These are phyloP conservation scores for Limnothrissa miodon DNA, from an alignment of 2,113 vertebrate species.

Conservation along the genomic window DNA sequence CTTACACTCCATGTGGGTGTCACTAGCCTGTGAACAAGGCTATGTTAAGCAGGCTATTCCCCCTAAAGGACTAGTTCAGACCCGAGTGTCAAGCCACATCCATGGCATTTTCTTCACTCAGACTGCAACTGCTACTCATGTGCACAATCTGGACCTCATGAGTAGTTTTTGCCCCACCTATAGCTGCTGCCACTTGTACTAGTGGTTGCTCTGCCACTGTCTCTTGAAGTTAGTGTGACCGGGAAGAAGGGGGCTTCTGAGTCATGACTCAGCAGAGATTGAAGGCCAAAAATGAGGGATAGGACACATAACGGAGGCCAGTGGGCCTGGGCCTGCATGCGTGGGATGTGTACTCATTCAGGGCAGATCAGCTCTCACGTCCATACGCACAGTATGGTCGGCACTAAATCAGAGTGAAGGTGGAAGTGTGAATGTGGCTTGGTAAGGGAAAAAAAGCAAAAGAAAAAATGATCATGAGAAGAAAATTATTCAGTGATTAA, in stretches of 20 bases:
- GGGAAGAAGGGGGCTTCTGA: neutral
- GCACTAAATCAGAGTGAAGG: neutral
- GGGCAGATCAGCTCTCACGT: neutral
- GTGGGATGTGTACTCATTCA: neutral
- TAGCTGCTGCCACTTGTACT: too few relatives aligned
- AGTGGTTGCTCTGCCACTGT: too few relatives aligned
- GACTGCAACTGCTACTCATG: too few relatives aligned
- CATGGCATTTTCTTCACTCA: neutral
- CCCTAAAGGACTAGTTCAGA: too few relatives aligned
- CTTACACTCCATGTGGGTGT: too few relatives aligned
- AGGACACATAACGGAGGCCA: neutral
- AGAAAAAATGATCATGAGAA: neutral
- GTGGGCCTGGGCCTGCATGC: neutral
- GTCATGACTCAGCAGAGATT: neutral
- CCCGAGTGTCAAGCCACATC: neutral
- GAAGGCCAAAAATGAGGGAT: too few relatives aligned
- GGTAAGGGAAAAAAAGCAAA: neutral
- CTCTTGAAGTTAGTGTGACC: neutral
- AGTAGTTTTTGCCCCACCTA: too few relatives aligned
- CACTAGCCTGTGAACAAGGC: too few relatives aligned
- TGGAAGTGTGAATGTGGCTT: neutral
- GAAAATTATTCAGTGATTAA: neutral
- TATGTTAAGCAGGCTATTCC: too few relatives aligned
- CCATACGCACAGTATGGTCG: neutral
- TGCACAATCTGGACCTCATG: too few relatives aligned